Evolutionary conservation across 2,888 invertebrate species (phyloP), one percentile per base, ranked within the genome.

Genomic region (Drosophila infuscata): DNA sequence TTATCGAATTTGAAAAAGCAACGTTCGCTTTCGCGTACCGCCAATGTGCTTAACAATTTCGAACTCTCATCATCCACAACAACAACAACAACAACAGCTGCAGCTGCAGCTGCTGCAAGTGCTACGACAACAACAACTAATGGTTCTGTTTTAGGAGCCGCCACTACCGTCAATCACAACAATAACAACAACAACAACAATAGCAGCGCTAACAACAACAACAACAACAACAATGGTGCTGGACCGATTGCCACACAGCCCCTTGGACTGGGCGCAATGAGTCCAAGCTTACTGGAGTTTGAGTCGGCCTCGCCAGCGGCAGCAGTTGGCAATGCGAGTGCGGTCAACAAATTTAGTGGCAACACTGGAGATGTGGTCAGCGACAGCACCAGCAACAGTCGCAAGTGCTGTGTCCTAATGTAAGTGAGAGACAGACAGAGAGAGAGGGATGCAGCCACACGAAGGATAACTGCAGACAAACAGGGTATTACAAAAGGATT

Each of bases 1-100:
- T 94, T 99, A 86, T 96, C 98, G 62, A 98, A 98, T 93, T 94
- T 98, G 93, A 99, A 99, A 94, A 98, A 98, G 93, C 98, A 98
- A 92, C 95, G 98, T 78, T 95, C 97, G 76, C 97, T 97, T 90
- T 97, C 96, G 86, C 94, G 97, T 86, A 94, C 94, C 86, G 85
- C 90, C 33, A 94, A 93, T 89, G 94, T 93, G 65, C 88, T 85
- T 70, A 85, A 80, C 57, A 85, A 90, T 85, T 90, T 85, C 35
- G 85, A 85, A 64, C 62, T 85, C 29, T 82, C 85, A 74, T 77
- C 83, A 33, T 60, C 76, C 54, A 61, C 79, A 61, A 65, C 67
- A 30, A 35, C 81, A 41, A 35, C 81, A 41, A 35, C 76, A n/a
- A 25, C 64, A 38, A 54, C 72, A 38, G 68, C 80, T 30, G 53